Conservation (phyloP, 2,797 vertebrate genomes). For the Crypturellus tataupa region DNA sequence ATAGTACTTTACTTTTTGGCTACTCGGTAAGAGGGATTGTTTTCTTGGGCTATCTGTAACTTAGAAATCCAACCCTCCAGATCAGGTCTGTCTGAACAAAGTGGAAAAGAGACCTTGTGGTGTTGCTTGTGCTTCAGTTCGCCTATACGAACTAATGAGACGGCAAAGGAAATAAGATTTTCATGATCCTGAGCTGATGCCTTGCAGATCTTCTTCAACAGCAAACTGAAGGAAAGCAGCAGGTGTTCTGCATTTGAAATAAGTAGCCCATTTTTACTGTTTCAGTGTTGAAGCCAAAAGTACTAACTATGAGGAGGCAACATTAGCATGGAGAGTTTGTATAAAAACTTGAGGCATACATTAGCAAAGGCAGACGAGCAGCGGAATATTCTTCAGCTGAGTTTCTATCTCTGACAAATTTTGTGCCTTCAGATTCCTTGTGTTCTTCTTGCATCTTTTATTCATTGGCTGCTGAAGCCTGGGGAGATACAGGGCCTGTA, state of each 20-base stretch:
- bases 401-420: background rate
- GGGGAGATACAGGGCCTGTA: background rate
- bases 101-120: background rate
- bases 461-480: slow-evolving; percentile 2
- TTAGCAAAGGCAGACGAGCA: background rate
- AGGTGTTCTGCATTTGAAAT: background rate
- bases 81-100: background rate
- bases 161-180: background rate
- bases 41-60: background rate
- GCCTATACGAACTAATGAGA: background rate
- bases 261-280: background rate
- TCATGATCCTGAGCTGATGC: background rate
- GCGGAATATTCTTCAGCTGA: background rate
- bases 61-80: background rate
- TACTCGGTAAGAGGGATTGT: background rate
- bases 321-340: background rate
- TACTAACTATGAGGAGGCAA: background rate
- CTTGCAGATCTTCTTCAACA: background rate
- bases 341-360: background rate
- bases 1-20: background rate
- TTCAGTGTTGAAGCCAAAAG: background rate
- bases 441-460: slow-evolving; percentile 19
- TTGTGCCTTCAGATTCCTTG: background rate
- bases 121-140: background rate
- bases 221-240: background rate